A percentile compares a stretch with the other conserved stretches of the same genome.
These are phyloP conservation scores for Ramazzottius varieornatus DNA, from an alignment of 2,888 invertebrate genomes.

Conservation along the genomic window DNA sequence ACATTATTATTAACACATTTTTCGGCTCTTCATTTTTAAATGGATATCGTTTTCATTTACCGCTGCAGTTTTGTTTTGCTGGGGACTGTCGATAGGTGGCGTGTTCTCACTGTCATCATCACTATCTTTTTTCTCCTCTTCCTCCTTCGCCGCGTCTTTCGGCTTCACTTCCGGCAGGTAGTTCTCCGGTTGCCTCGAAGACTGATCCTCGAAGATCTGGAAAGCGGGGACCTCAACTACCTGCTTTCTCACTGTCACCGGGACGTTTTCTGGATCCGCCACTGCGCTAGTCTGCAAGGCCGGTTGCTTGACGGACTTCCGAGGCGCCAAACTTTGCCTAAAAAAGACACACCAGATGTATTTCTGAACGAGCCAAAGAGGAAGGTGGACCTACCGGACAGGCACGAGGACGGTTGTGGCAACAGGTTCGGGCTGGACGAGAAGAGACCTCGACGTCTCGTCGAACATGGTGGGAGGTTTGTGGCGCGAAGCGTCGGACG, in stretches of 20 bases:
- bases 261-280: background rate
- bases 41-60: too few species aligned
- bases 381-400: too few species aligned
- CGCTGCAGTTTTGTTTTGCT: too few species aligned
- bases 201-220: background rate
- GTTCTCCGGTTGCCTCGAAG: background rate
- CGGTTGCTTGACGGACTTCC: background rate
- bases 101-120: constrained; percentile 1
- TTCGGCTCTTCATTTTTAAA: too few species aligned
- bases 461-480: too few species aligned
- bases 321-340: background rate
- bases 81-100: background rate
- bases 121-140: background rate
- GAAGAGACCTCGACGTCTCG: too few species aligned
- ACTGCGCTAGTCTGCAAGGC: background rate
- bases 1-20: too few species aligned
- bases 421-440: too few species aligned
- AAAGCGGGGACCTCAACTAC: background rate
- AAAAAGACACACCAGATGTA: too few species aligned
- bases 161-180: background rate
- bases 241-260: background rate
- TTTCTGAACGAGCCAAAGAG: too few species aligned
- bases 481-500: too few species aligned
- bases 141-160: background rate
- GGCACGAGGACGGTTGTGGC: too few species aligned